These are phyloP conservation scores for Gadopsis bispinosus DNA, from an alignment of 2,797 vertebrate genomes.

Conservation along the genomic window DNA sequence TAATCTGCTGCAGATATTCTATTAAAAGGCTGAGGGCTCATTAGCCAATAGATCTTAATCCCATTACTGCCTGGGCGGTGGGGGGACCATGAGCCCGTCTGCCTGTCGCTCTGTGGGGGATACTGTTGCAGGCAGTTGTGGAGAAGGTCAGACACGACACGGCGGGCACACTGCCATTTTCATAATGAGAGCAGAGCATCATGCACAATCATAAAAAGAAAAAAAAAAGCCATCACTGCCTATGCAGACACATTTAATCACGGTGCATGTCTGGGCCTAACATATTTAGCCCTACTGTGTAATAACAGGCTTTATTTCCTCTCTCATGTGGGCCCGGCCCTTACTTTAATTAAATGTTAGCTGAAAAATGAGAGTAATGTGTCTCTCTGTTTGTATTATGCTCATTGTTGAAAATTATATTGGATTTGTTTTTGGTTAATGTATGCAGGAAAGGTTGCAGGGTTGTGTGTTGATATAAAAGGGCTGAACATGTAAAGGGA, in stretches of 20 bases:
- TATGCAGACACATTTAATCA: constrained; percentile 82
- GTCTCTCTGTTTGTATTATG: constrained; percentile 54
- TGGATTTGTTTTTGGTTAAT: constrained; percentile 49
- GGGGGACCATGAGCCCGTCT: constrained; percentile 67
- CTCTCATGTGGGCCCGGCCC: constrained; percentile 54
- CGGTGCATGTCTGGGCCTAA: constrained; percentile 65
- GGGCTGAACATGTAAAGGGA: constrained; percentile 25
- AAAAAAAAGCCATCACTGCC: constrained; percentile 68
- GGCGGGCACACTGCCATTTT: constrained; percentile 74
- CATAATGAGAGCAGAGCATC: constrained; percentile 81
- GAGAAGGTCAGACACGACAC: constrained; percentile 72
- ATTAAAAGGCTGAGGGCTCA: constrained; percentile 84
- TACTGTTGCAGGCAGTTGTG: constrained; percentile 60
- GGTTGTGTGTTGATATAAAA: constrained; percentile 32
- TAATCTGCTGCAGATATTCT: constrained; percentile 83
- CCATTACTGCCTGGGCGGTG: constrained; percentile 78
- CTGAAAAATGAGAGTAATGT: constrained; percentile 71
- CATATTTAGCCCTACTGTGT: constrained; percentile 72
- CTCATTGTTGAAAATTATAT: constrained; percentile 61
- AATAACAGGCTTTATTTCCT: constrained; percentile 78
- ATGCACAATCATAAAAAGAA: constrained; percentile 77
- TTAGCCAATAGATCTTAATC: constrained; percentile 87
- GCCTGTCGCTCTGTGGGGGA: constrained; percentile 66
- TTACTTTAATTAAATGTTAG: constrained; percentile 81
- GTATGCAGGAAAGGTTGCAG: constrained; percentile 22